A percentile compares a stretch with the other conserved stretches of the same genome.
phyloP scores from a whole-genome alignment of 2,113 vertebrate genomes.

The Todiramphus chloris region DNA sequence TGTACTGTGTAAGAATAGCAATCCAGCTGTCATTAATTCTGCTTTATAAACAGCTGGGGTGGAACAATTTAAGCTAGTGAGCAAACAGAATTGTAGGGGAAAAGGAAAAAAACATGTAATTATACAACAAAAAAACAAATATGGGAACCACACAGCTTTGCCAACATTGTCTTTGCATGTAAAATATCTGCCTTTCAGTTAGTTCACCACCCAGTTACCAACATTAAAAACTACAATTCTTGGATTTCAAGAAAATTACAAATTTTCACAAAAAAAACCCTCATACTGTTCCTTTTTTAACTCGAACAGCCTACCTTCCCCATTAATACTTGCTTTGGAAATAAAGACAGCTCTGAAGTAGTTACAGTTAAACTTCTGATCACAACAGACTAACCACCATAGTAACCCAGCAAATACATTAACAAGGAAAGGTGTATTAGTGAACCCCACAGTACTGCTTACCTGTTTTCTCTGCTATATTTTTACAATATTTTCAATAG shows the following conservation, averaged over 20 bases:
- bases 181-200: not conserved
- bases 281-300: not conserved
- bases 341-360: not conserved
- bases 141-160: slow-evolving; percentile 20
- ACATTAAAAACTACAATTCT: not conserved
- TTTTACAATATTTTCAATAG: not conserved
- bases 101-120: slow-evolving; percentile 16
- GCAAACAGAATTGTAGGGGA: slow-evolving; percentile 23
- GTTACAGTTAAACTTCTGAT: not conserved
- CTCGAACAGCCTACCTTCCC: not conserved
- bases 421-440: not conserved
- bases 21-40: slow-evolving; percentile 42
- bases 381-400: not conserved
- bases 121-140: slow-evolving; percentile 44
- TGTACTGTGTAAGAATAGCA: not conserved
- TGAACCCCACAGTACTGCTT: not conserved
- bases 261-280: not conserved
- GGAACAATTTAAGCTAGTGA: slow-evolving; percentile 35
- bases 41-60: slow-evolving; percentile 37
- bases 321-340: not conserved
- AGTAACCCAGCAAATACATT: not conserved
- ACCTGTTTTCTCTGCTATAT: not conserved
- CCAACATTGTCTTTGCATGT: slow-evolving; percentile 39
- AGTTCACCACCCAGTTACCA: not conserved
- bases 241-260: not conserved